Conservation (phyloP, 2,888 invertebrate species). For the Apotomis turbidana region DNA sequence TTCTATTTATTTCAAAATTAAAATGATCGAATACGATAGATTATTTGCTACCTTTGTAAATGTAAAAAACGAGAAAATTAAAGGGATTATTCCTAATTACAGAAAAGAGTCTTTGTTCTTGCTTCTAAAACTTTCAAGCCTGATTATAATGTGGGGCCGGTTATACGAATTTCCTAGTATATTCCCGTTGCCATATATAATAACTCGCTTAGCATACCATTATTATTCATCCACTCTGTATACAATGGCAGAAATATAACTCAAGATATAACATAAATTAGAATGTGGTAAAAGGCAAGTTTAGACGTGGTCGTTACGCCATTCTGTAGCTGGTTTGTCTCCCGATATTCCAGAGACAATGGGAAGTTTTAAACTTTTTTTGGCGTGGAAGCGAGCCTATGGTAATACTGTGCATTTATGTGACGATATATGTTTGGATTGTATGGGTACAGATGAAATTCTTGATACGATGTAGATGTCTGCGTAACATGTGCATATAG, state of each 20-base stretch:
- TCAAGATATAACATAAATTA: neutral
- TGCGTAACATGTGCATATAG: neutral
- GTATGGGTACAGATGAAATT: neutral
- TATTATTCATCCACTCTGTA: constrained; percentile 26
- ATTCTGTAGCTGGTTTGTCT: neutral
- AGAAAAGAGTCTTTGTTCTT: too few species aligned
- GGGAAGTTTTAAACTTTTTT: constrained; percentile 7
- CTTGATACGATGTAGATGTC: neutral
- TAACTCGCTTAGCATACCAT: constrained; percentile 34
- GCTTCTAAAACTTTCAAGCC: neutral
- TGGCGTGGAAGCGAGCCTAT: constrained; percentile 3
- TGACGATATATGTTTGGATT: constrained; percentile 5
- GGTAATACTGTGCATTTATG: constrained; percentile 7
- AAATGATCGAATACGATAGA: too few species aligned
- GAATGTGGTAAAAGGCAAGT: neutral
- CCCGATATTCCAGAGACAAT: constrained; percentile 23
- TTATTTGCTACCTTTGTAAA: too few species aligned
- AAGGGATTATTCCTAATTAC: too few species aligned
- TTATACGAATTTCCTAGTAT: neutral
- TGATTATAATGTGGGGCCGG: neutral
- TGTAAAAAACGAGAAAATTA: too few species aligned
- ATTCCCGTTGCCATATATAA: constrained; percentile 3
- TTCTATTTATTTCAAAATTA: too few species aligned
- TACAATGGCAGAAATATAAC: constrained; percentile 29
- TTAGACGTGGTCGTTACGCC: neutral